Evolutionary conservation across 2,797 vertebrate species (phyloP).

Genomic region (Furcifer pardalis): DNA sequence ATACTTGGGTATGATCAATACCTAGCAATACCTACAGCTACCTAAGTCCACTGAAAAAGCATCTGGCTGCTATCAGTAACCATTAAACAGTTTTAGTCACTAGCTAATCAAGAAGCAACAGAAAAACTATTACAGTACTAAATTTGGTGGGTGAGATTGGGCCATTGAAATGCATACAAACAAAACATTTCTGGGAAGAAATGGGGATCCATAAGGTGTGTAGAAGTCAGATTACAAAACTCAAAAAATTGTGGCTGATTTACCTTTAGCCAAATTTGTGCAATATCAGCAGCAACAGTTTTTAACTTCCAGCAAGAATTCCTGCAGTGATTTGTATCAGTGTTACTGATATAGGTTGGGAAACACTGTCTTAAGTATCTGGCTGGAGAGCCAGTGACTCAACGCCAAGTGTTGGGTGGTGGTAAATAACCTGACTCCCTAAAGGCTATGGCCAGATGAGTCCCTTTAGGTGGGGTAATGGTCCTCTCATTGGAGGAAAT

Average conservation of each 20-base stretch:
- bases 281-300: background rate
- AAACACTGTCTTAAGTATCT: no score
- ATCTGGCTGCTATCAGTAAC: background rate
- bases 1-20: background rate
- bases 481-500: no score
- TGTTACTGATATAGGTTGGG: no score
- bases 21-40: background rate
- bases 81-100: background rate
- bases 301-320: background rate
- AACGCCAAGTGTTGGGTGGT: no score
- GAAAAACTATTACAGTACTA: background rate
- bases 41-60: background rate
- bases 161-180: background rate
- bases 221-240: background rate
- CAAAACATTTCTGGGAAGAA: background rate
- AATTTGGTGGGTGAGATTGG: background rate
- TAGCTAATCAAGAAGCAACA: background rate
- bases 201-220: background rate
- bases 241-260: background rate
- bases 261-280: constrained; percentile 3
- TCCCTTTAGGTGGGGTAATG: no score
- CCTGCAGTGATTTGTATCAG: background rate
- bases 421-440: no score
- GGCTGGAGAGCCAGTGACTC: no score
- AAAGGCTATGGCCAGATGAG: no score